Conservation (phyloP, 2,113 vertebrate species). For the Parotia lawesii region DNA sequence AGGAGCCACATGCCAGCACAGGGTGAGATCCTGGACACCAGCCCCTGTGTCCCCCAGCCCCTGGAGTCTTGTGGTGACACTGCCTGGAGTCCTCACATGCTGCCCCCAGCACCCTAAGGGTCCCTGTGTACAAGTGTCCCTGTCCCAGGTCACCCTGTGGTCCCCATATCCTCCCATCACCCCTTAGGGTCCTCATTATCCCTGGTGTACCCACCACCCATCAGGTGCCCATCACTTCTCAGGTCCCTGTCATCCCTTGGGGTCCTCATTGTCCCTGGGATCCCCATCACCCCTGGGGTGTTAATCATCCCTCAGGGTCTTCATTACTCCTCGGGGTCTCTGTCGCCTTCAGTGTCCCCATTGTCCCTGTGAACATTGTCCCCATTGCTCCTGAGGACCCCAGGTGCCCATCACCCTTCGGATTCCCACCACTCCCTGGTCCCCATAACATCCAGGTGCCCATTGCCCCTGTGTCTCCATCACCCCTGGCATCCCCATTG, state of each 20-base stretch:
- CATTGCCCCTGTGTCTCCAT: not conserved
- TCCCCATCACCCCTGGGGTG: not conserved
- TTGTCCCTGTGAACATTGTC: not conserved
- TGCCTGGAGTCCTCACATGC: not conserved
- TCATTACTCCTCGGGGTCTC: not conserved
- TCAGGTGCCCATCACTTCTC: not conserved
- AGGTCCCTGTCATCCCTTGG: not conserved
- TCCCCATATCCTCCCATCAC: not conserved
- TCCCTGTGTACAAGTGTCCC: not conserved
- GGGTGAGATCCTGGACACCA: not conserved
- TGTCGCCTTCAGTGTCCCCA: not conserved
- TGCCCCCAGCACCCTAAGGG: not conserved
- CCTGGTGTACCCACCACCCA: not conserved
- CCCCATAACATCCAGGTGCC: too few relatives aligned
- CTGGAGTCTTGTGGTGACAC: not conserved
- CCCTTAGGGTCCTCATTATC: not conserved
- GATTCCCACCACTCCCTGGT: not conserved
- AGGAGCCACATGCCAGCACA: not conserved
- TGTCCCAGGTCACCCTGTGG: not conserved
- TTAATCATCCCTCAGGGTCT: not conserved
- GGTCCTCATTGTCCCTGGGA: not conserved
- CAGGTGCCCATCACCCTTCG: not conserved
- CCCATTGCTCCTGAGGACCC: not conserved
- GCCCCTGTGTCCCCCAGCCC: not conserved
- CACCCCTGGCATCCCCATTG: not conserved